Percentiles rank a stretch among this genome's conserved stretches.
These are phyloP conservation scores for Pollimyrus isidori DNA, from an alignment of 2,113 vertebrate genomes.

Conservation along the genomic window DNA sequence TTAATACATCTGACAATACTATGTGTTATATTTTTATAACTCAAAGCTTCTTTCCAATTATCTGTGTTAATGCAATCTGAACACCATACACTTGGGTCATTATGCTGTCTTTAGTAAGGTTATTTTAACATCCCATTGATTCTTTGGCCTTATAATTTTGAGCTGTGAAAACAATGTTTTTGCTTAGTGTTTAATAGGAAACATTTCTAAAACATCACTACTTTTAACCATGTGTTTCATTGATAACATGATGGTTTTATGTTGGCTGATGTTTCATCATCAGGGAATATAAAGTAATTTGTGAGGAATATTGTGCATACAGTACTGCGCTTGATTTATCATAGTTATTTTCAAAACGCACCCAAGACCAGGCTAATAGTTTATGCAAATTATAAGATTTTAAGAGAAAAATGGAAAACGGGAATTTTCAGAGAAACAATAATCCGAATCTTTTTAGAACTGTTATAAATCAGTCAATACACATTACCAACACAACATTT, in stretches of 20 bases:
- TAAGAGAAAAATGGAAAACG: neutral
- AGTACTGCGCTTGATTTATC: neutral
- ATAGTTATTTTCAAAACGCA: neutral
- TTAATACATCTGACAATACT: neutral
- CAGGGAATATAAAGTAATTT: neutral
- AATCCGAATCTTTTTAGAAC: neutral
- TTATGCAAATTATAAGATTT: neutral
- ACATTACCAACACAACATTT: neutral
- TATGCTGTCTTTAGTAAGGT: neutral
- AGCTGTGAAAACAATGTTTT: neutral
- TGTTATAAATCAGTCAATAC: neutral
- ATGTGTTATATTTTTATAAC: neutral
- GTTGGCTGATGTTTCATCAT: neutral
- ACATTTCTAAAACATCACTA: neutral
- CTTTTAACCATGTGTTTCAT: neutral
- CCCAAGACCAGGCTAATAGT: neutral
- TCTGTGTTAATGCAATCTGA: neutral
- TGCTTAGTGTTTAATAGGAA: neutral
- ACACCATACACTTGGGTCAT: neutral
- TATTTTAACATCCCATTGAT: neutral
- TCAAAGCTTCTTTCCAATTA: neutral
- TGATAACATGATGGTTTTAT: neutral
- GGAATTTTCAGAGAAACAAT: neutral
- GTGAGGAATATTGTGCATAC: neutral
- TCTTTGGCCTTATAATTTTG: neutral